Base-by-base conservation (phyloP, 2,888 invertebrate genomes). In the Serrognathus titanus region DNA sequence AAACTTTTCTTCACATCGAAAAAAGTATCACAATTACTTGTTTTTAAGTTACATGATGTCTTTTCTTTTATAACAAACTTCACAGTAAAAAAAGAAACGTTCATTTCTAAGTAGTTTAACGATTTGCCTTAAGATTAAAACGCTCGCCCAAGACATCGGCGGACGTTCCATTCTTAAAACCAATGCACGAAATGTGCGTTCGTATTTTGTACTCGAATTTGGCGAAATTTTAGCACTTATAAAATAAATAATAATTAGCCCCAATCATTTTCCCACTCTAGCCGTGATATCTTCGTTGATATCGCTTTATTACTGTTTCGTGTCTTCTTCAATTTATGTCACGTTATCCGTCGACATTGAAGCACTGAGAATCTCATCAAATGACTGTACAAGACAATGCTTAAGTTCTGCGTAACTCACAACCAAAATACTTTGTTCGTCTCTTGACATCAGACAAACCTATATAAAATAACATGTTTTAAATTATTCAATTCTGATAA, bases 351-450 rank as follows among this genome's bases (percentile, higher is more conserved):
- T 68, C 57, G 77, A 71, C 56, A 77, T 77, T 10, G 83, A 80
- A 50, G 81, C 79, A 76, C 81, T 81, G 66, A 93, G 81, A 56
- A 91, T 76, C 78, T 97, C 96, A 51, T 86, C 85, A 81, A 95
- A 97, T 43, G 97, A 92, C 72, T 90, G 88, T 75, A 97, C 94
- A 71, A 97, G 85, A 80, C 95, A 97, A 73, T 92, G 92, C 79
- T 97, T 96, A 71, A 99, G 82, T 78, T 99, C 98, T 16, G 92
- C 88, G 78, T 94, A 99, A 60, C 94, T 92, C 61, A 97, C 97
- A 61, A 99, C 93, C 68, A 99, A 82, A 60, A 98, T 88, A 78
- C 95, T 97, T 77, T 96, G 94, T 78, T 95, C 97, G 78, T 98
- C 97, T 61, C 97, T 86, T 2, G 97, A 97, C 87, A 94, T 93